Evolutionary conservation across 2,113 vertebrate species (phyloP), one percentile per base, ranked within the genome.

Genomic region (Myiagra hebetior): DNA sequence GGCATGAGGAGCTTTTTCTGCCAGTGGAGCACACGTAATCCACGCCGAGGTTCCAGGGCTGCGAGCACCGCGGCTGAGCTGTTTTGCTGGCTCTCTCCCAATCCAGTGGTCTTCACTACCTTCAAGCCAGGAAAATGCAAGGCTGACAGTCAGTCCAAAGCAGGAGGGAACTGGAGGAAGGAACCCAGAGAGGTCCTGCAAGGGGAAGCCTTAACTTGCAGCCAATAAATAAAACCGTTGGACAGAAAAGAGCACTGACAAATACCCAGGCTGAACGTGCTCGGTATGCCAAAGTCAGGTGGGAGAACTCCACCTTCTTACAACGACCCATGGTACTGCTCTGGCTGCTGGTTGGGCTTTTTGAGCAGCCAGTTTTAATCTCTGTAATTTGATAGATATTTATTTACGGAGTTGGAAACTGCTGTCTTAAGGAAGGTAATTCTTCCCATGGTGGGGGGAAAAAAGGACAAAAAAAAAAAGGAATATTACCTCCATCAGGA

Each of bases 101-200:
- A 18, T 67, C 68, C 33, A 35, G 72, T 75, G 86, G 86, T 86
- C 91, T 83, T 65, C 57, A 46, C 55, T 62, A 53, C 73, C 87
- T 63, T 63, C 3, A 3, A 91, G 86, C 80, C 85, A 88, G 84
- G 73, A 87, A 89, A 97, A 96, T 18, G 60, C 53, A 75, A 87
- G 56, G 80, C 72, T 92, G 89, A 96, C 80, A 89, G 85, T 85
- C 62, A 81, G 50, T 42, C 67, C 70, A 69, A 88, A 95, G 85
- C 65, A 79, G 86, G 62, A 92, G 83, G 69, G 68, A 95, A 78
- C 35, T 7, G 49, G 64, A 88, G 64, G 60, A 78, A 92, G 72
- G 42, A 92, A 93, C 76, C 63, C 55, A 52, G 83, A 91, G 89
- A 94, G 93, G 93, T 91, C 57, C 95, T 88, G 92, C 92, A 85